These are phyloP conservation scores for Resseliella maxima DNA, from an alignment of 2,888 invertebrate genomes.

Conservation along the genomic window DNA sequence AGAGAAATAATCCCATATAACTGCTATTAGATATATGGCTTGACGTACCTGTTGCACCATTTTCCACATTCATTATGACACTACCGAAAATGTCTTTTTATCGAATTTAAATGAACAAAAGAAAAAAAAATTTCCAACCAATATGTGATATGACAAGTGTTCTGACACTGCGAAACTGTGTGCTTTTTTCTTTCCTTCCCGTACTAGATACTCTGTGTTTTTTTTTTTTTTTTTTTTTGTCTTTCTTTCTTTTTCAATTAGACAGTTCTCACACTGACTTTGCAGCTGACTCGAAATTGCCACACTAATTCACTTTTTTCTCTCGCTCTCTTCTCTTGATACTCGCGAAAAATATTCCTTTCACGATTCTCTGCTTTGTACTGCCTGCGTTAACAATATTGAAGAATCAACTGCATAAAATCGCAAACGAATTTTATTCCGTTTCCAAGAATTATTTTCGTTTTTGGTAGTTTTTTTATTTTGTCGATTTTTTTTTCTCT, in stretches of 20 bases:
- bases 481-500: background rate
- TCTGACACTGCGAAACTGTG: background rate
- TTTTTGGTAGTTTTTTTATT: background rate
- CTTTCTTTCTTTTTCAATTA: constrained; percentile 11
- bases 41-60: constrained; percentile 56
- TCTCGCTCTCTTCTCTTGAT: too few relatives aligned
- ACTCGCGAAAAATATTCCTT: constrained; percentile 25
- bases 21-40: constrained; percentile 23
- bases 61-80: constrained; percentile 55
- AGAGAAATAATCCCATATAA: constrained; percentile 31
- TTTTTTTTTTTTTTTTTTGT: background rate
- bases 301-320: constrained; percentile 46
- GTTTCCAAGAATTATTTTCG: constrained; percentile 12
- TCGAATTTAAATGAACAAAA: background rate
- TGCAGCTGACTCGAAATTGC: background rate
- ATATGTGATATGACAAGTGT: constrained; percentile 35
- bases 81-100: background rate
- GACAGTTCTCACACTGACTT: constrained; percentile 16
- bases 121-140: background rate
- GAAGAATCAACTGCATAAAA: constrained; percentile 31
- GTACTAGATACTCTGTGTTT: background rate
- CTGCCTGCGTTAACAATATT: constrained; percentile 48
- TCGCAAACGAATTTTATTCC: constrained; percentile 45
- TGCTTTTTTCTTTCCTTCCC: background rate
- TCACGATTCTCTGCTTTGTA: background rate